Evolutionary conservation across 2,888 invertebrate species (phyloP), one percentile per base, ranked within the genome.

Genomic region (Drosophila mettleri): DNA sequence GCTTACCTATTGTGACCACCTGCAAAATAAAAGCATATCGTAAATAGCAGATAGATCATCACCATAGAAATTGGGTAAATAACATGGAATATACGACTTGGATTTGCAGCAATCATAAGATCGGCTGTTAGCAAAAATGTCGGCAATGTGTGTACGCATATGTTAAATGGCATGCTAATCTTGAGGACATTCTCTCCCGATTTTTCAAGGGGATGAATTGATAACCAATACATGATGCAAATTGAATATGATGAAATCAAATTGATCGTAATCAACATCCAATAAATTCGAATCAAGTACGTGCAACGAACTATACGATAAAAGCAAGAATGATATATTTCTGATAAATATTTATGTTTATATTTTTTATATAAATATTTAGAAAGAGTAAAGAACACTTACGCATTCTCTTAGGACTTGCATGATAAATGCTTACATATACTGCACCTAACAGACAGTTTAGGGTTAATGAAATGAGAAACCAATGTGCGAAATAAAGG

Each of bases 91-190:
- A 85, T 12, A 1, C 86, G 78, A 0, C 78, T 14, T 2, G 82
- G 86, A 0, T 71, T 67, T 1, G 86, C 82, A 2, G 80, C 83
- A 1, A 85, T 0, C 29, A 85, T 27, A 5, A 78, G 66, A 61
- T 85, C 86, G 1, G 67, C 0, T 6, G 69, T 69, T 12, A 57
- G 75, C 0, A 54, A 0, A 0, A 78, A 1, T 0, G 38, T 2
- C 0, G 82, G 82, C 46, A 80, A 0, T 0, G 22, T 54, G 54
- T 82, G 81, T 0, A 36, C 54, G 66, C 57, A 80, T 0, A 75
- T 8, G 9, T 82, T 80, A 6, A 14, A 69, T 0, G 58, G 1
- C 2, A 9, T 9, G 1, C 1, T 24, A 4, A 20, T 0, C 18
- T 16, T 27, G 18, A 46, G 14, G 3, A 55, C 36, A 33, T 43